These are phyloP conservation scores for Neopipo cinnamomea DNA, from an alignment of 2,113 vertebrate genomes.

Conservation along the genomic window DNA sequence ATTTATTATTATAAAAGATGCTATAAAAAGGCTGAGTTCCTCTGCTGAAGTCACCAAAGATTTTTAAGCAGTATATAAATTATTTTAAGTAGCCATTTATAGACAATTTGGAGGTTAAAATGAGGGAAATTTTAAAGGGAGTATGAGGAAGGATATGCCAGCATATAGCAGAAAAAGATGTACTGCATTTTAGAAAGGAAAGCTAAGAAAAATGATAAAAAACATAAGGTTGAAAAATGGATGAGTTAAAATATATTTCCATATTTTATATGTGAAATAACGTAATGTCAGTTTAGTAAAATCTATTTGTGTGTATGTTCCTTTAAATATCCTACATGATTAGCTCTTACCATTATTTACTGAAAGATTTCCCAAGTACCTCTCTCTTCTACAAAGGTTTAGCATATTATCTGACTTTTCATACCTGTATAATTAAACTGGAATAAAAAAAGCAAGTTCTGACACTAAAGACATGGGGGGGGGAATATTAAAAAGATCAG, in stretches of 20 bases:
- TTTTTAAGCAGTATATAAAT: neutral
- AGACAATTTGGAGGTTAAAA: neutral
- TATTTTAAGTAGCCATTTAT: neutral
- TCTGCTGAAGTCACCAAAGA: neutral
- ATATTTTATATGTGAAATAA: slow-evolving; percentile 21
- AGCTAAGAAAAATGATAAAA: neutral
- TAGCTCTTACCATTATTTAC: neutral
- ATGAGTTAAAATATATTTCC: neutral
- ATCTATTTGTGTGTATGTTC: neutral
- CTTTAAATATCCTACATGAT: neutral
- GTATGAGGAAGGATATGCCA: neutral
- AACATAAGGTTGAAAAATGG: neutral
- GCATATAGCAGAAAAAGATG: neutral
- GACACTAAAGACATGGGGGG: neutral
- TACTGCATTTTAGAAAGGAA: neutral
- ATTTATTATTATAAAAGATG: neutral
- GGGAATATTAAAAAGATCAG: neutral
- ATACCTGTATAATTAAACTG: neutral
- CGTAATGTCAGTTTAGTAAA: neutral
- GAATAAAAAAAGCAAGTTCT: slow-evolving; percentile 9
- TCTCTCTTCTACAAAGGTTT: slow-evolving; percentile 14
- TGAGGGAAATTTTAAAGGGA: neutral
- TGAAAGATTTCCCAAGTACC: neutral
- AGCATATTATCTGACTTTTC: slow-evolving; percentile 12
- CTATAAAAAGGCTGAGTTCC: neutral